Evolutionary conservation across 1,140 invertebrate species (phyloP), one percentile per base, ranked within the genome.

Genomic region (Akabosia matsudoensis): DNA sequence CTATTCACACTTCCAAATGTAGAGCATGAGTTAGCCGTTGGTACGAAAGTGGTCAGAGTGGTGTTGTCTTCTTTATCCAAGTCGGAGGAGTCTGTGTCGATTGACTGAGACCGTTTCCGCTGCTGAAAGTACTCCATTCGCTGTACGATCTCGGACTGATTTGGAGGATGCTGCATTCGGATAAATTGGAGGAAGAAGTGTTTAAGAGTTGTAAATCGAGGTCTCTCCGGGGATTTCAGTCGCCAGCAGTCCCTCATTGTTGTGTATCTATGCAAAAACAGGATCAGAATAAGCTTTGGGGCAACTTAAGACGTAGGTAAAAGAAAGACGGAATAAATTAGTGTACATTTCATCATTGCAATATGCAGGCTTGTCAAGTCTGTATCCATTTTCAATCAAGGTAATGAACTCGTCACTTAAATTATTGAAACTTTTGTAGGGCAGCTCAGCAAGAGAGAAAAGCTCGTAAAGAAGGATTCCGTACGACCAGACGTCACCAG

Each of bases 401-500:
- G 76, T 84, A 83, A 80, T 85, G 87, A 56, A 86, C 82, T 82
- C 87, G 84, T 75, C 85, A 82, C 16, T 87, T n/a, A n/a, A n/a
- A 84, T 45, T 88, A 79, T 1, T 87, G 86, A 82, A 88, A 87
- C 76, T 74, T 33, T 72, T 64, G 61, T 83, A 83, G 16, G 82
- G 82, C 18, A 26, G 74, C 81, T 84, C 80, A 81, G 84, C 86
- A 24, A 87, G 77, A 28, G 83, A 82, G 77, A 86, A 87, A 13
- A 87, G 77, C 77, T 87, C 86, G 84, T 85, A 87, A 7, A 87
- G 61, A 18, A 86, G 81, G n/a, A 87, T 80, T n/a, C 86, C 86
- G 83, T 83, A 87, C 18, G 86, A 85, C 86, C 86, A 87, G 31
- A 87, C 85, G 82, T 87, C 86, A 83, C 84, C 85, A 78, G 84